A percentile compares a stretch with the other conserved stretches of the same genome.
These are phyloP conservation scores for Neomonachus schauinslandi DNA, from an alignment of 2,113 vertebrate genomes.

Conservation along the genomic window DNA sequence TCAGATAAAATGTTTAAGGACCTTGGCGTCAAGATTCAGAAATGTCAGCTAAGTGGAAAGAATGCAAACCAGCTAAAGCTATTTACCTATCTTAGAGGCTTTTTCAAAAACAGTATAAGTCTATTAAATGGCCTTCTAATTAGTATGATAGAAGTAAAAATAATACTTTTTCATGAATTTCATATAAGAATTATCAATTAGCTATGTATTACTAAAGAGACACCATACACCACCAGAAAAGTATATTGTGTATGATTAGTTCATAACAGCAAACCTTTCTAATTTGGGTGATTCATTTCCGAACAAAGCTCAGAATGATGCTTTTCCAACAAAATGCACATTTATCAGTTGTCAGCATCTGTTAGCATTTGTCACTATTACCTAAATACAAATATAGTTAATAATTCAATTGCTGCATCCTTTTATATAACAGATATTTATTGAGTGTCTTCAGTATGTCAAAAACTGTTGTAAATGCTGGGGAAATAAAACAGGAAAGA, in stretches of 20 bases:
- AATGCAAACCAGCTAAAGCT: neutral
- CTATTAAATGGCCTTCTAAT: neutral
- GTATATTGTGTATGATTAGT: neutral
- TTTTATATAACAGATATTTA: slow-evolving; percentile 21
- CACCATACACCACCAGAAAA: neutral
- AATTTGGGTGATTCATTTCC: neutral
- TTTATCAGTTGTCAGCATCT: neutral
- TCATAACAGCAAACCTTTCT: slow-evolving; percentile 4
- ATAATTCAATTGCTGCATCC: neutral
- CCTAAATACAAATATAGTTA: slow-evolving; percentile 12
- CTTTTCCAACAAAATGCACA: neutral
- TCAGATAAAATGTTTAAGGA: slow-evolving; percentile 18
- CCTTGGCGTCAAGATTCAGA: neutral
- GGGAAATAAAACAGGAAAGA: neutral
- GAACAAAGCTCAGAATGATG: slow-evolving; percentile 38
- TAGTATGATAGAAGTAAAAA: slow-evolving; percentile 44
- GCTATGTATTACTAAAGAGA: neutral
- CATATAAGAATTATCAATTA: neutral
- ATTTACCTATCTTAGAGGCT: neutral
- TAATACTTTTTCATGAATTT: slow-evolving; percentile 37
- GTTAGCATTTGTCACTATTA: slow-evolving; percentile 9
- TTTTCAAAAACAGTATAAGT: neutral
- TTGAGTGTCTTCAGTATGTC: neutral
- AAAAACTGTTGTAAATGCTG: neutral
- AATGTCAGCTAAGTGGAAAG: slow-evolving; percentile 24